These are phyloP conservation scores for Megalurothrips usitatus DNA, from an alignment of 2,888 invertebrate species.

Conservation along the genomic window DNA sequence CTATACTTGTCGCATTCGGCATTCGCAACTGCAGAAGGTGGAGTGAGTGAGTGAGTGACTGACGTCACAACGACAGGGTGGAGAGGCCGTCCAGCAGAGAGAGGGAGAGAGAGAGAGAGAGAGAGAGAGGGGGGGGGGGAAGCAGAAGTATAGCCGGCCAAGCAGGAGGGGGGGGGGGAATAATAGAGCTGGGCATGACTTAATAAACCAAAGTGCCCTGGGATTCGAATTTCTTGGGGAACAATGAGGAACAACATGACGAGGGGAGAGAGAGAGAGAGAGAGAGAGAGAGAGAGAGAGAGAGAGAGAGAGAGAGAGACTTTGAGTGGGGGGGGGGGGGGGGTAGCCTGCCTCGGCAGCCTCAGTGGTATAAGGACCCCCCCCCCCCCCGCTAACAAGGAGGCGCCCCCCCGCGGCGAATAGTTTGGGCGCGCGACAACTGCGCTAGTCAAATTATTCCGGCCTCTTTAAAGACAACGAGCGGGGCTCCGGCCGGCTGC, in stretches of 20 bases:
- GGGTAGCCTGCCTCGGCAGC: no score
- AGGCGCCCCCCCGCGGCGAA: not conserved
- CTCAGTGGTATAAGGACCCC: no score
- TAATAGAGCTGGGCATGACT: no score
- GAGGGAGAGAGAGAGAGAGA: not conserved
- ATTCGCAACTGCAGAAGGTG: not conserved
- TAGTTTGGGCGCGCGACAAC: not conserved
- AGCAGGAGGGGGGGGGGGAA: no score
- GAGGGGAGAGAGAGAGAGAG: not conserved
- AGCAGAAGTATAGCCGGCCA: no score
- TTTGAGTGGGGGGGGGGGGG: not conserved
- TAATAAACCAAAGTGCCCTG: not conserved
- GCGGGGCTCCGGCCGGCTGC: not conserved
- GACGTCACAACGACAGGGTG: not conserved
- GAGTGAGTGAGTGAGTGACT: not conserved
- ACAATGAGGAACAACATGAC: not conserved
- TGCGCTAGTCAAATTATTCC: constrained; percentile 15
- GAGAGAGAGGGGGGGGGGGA: no score
- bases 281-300: not conserved
- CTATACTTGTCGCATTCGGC: not conserved
- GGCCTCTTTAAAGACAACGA: constrained; percentile 11
- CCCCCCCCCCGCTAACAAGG: no score
- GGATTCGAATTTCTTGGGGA: not conserved
- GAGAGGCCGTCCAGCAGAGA: not conserved
- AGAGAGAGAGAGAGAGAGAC: not conserved